A percentile compares a stretch with the other conserved stretches of the same genome.
Evolutionary conservation across 35 echinoderm and acorn worm species (phyloP).

Genomic region (Anneissia japonica): DNA sequence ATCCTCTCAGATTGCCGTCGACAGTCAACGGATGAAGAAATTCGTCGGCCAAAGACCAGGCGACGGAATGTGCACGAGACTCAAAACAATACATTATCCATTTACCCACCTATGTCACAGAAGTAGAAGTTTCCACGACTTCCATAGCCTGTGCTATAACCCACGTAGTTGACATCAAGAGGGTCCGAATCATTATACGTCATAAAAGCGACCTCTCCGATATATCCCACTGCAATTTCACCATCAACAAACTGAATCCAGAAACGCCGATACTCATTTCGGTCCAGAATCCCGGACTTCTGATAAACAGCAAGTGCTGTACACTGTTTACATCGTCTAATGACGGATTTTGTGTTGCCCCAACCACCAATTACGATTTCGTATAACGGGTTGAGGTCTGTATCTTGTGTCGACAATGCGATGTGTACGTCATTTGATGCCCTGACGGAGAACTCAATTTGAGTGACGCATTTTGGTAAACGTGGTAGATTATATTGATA

Average conservation of each 20-base stretch:
- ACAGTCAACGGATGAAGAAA: too few relatives aligned
- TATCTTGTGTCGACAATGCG: slow-evolving; percentile 21
- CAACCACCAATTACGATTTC: slow-evolving; percentile 67
- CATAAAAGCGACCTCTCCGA: slow-evolving; percentile 49
- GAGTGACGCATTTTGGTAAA: too few relatives aligned
- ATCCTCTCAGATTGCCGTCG: too few relatives aligned
- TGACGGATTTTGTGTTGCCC: slow-evolving; percentile 45
- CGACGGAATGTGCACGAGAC: too few relatives aligned
- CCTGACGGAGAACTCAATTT: slow-evolving; percentile 48
- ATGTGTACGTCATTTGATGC: slow-evolving; percentile 63
- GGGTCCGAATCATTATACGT: slow-evolving; percentile 51
- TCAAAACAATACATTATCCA: not conserved
- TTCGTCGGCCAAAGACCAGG: too few relatives aligned
- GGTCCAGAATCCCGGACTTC: slow-evolving; percentile 31
- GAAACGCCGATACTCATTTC: slow-evolving; percentile 45
- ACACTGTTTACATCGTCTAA: slow-evolving; percentile 34
- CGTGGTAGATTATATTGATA: too few relatives aligned
- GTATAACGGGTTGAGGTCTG: slow-evolving; percentile 38
- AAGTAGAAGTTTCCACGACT: slow-evolving; percentile 35
- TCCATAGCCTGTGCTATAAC: slow-evolving; percentile 57
- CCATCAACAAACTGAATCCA: slow-evolving; percentile 49
- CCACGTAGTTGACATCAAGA: slow-evolving; percentile 47
- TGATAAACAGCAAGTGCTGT: not conserved
- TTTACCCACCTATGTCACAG: slow-evolving; percentile 49
- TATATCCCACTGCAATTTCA: slow-evolving; percentile 35